These are phyloP conservation scores for Physella acuta DNA, from an alignment of 1,140 invertebrate species.

Conservation along the genomic window DNA sequence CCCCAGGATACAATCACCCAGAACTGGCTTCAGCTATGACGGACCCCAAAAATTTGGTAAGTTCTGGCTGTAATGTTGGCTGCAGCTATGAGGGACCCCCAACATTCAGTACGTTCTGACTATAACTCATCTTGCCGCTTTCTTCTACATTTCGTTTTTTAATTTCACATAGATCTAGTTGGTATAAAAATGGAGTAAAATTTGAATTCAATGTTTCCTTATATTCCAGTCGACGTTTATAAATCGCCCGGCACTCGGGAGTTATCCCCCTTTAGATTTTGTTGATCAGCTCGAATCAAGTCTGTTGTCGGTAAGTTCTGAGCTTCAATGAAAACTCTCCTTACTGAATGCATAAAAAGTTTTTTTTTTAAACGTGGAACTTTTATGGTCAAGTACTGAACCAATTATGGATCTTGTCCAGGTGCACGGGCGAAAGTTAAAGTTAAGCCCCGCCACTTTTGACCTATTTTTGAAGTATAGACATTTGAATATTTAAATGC, in stretches of 20 bases:
- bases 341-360: neutral
- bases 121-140: no score
- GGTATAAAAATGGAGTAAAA: no score
- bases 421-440: neutral
- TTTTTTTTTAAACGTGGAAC: neutral
- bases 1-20: no score
- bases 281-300: conserved; percentile 73
- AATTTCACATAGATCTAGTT: no score
- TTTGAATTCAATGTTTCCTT: no score
- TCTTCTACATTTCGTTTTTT: no score
- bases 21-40: no score
- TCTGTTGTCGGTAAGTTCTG: conserved; percentile 67
- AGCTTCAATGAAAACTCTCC: neutral
- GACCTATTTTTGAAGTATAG: neutral
- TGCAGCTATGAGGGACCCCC: no score
- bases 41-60: no score
- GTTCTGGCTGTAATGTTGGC: no score
- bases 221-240: conserved; percentile 76
- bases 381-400: neutral
- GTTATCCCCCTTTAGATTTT: conserved; percentile 86
- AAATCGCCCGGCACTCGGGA: conserved; percentile 89
- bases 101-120: no score
- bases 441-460: neutral
- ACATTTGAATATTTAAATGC: neutral
- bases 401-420: neutral